Evolutionary conservation across 1,140 invertebrate species (phyloP).

Genomic region (Zaprionus africanus): DNA sequence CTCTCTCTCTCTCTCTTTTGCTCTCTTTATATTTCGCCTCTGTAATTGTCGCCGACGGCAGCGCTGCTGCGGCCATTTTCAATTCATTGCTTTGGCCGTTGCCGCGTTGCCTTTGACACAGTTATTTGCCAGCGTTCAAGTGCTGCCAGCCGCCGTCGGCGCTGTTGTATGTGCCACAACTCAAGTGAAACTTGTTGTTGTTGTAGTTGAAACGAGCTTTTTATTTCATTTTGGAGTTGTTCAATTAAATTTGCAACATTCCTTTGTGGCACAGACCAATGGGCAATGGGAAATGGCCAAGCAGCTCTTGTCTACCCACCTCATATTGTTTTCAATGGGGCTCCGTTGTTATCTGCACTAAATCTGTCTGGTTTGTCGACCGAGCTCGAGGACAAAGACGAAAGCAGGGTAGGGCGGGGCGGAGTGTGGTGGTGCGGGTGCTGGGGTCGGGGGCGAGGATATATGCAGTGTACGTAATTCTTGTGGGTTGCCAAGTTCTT

Average conservation of each 20-base stretch:
- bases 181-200: conserved; percentile 53
- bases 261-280: conserved; percentile 32
- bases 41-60: conserved; percentile 53
- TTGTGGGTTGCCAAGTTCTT: conserved; percentile 32
- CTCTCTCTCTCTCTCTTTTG: conserved; percentile 35
- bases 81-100: conserved; percentile 64
- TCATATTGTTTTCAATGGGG: conserved; percentile 28
- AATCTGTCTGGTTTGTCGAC: conserved; percentile 31
- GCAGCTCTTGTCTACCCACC: background rate
- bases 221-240: conserved; percentile 65
- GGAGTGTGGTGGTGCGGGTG: background rate
- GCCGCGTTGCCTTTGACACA: conserved; percentile 72
- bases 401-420: background rate
- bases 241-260: conserved; percentile 71
- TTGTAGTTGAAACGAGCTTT: conserved; percentile 44
- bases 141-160: conserved; percentile 21
- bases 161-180: background rate
- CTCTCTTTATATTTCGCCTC: conserved; percentile 34
- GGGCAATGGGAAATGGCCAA: background rate
- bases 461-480: conserved; percentile 1
- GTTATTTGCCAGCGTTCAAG: conserved; percentile 44
- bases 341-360: conserved; percentile 39
- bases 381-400: conserved; percentile 1
- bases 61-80: conserved; percentile 70
- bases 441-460: background rate